A percentile compares a stretch with the other conserved stretches of the same genome.
phyloP scores from a whole-genome alignment of 2,113 vertebrate species.

The Garra rufa region DNA sequence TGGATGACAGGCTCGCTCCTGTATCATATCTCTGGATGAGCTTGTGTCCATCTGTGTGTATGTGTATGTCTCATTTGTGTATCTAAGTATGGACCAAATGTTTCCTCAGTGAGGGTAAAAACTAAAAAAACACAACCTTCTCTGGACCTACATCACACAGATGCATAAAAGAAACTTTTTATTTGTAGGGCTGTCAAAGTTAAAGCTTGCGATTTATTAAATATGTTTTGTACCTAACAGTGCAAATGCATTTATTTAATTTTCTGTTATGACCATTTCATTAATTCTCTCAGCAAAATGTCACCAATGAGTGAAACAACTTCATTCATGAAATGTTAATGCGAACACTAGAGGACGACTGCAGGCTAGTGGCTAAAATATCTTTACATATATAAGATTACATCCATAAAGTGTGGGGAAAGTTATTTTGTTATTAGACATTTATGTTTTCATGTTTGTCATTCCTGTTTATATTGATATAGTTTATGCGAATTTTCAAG shows the following conservation, averaged over 20 bases:
- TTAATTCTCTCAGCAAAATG: not conserved
- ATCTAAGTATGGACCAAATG: slow-evolving; percentile 12
- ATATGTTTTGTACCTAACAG: not conserved
- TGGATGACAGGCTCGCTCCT: slow-evolving; percentile 5
- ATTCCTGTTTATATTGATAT: not conserved
- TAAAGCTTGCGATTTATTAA: not conserved
- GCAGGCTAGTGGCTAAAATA: not conserved
- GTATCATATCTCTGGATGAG: slow-evolving; percentile 18
- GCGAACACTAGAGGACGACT: not conserved
- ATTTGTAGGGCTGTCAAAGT: not conserved
- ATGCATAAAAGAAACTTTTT: not conserved
- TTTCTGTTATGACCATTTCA: not conserved
- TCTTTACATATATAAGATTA: not conserved
- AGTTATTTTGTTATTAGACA: not conserved
- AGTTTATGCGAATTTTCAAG: not conserved
- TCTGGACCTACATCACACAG: not conserved
- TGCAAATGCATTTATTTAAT: not conserved
- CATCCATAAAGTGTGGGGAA: not conserved
- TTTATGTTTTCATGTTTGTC: not conserved
- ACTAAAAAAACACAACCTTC: not conserved
- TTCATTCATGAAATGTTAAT: not conserved
- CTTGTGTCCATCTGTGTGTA: slow-evolving; percentile 5
- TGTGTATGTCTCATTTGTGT: not conserved
- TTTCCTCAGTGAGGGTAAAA: not conserved
- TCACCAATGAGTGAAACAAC: not conserved